Evolutionary conservation across 1,140 invertebrate species (phyloP).

Genomic region (Drosophila pectinifera): DNA sequence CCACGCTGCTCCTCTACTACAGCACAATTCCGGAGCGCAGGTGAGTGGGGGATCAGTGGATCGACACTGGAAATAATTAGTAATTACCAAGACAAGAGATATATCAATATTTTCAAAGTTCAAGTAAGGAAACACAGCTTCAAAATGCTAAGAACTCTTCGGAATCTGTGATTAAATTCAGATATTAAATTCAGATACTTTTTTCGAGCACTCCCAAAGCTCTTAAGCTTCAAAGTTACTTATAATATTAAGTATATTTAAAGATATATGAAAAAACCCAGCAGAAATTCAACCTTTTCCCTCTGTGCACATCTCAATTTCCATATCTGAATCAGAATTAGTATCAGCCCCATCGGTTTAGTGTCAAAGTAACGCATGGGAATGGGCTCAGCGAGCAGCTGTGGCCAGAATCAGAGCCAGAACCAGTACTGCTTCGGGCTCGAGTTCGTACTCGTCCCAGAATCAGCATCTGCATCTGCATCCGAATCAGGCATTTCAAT

Average conservation of each 20-base stretch:
- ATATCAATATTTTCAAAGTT: too few species aligned
- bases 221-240: too few species aligned
- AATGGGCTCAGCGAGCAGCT: constrained; percentile 62
- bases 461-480: constrained; percentile 47
- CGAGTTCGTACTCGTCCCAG: constrained; percentile 1
- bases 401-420: constrained; percentile 19
- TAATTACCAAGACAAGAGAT: neutral
- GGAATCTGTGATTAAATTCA: too few species aligned
- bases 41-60: constrained; percentile 80
- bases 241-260: too few species aligned
- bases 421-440: constrained; percentile 2
- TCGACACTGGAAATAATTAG: neutral
- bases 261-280: too few species aligned
- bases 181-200: too few species aligned
- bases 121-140: neutral
- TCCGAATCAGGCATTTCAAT: constrained; percentile 70
- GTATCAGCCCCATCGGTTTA: constrained; percentile 76
- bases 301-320: constrained; percentile 36
- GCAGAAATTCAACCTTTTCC: neutral
- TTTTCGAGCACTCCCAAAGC: too few species aligned
- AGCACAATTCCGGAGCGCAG: constrained; percentile 86
- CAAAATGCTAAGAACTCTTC: neutral
- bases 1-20: constrained; percentile 87
- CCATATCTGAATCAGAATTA: constrained; percentile 65
- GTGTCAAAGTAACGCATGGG: constrained; percentile 75